Evolutionary conservation across 2,797 vertebrate species (phyloP), one percentile per base, ranked within the genome.

Genomic region (Myripristis murdjan): DNA sequence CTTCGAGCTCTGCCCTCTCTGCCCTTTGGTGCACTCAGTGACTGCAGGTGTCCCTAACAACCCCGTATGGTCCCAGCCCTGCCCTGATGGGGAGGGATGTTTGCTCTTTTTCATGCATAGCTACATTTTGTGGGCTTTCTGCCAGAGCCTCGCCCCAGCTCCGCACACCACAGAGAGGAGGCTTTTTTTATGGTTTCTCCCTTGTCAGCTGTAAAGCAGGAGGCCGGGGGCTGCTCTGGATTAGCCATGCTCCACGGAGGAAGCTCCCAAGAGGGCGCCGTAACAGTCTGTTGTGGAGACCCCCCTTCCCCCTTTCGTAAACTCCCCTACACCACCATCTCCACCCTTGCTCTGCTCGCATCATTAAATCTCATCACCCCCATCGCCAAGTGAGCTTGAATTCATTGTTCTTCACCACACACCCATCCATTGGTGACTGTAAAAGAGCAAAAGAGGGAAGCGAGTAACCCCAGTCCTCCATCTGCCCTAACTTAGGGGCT

Each of bases 211-310:
- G 73, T 91, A 88, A 91, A 92, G 88, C 81, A 75, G 64, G 72
- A 84, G 84, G 77, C 83, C 68, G 31, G 70, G 64, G 84, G 85
- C 89, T 93, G 92, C 88, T 88, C 81, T 78, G 72, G 82, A 92
- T 93, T 93, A 93, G 86, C 77, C 83, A 91, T 85, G 91, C 86
- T 92, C 74, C 48, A 24, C 66, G 74, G 81, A 87, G 76, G 79
- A 88, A 75, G 69, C 77, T 89, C 92, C 87, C 87, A 73, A 58
- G 87, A 84, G 89, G 70, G 81, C 33, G 66, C 79, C 64, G 67
- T 70, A 83, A 73, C 63, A 59, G 73, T 77, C 52, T 70, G 73
- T 39, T 82, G 73, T 68, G 68, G 48, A 84, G 77, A 79, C 82
- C 74, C 68, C 81, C 76, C 64, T 69, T 35, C 71, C 64, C 26